Percentiles rank a stretch among this genome's conserved stretches.
phyloP scores from a whole-genome alignment of 1,140 invertebrate genomes.

The Drosophila suzukii region DNA sequence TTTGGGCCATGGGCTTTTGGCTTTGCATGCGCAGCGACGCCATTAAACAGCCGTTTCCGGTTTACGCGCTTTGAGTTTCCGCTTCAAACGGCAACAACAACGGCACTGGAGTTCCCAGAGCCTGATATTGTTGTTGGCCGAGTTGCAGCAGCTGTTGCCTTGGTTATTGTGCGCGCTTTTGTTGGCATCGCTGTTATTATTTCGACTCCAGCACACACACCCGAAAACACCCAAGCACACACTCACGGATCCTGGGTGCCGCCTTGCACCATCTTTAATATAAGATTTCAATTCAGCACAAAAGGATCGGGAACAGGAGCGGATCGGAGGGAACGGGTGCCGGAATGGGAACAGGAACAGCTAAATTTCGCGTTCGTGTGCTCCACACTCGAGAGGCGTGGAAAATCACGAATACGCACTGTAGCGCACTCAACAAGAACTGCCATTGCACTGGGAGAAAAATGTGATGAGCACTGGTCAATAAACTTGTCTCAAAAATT shows the following conservation, averaged over 20 bases:
- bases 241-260: conserved; percentile 31
- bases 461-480: background rate
- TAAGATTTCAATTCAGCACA: conserved; percentile 78
- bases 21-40: conserved; percentile 75
- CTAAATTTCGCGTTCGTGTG: conserved; percentile 58
- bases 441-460: conserved; percentile 18
- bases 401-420: conserved; percentile 50
- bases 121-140: conserved; percentile 71
- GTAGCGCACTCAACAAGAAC: conserved; percentile 30
- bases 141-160: conserved; percentile 75
- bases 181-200: conserved; percentile 76
- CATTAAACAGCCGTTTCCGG: conserved; percentile 82
- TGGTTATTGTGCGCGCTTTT: conserved; percentile 77
- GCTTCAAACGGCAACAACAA: conserved; percentile 72
- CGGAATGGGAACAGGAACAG: conserved; percentile 8
- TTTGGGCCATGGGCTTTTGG: conserved; percentile 23
- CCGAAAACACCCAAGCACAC: conserved; percentile 56
- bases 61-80: conserved; percentile 83
- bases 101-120: conserved; percentile 24
- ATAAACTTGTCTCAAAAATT: background rate
- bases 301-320: conserved; percentile 36
- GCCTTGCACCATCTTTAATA: conserved; percentile 78
- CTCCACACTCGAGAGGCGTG: conserved; percentile 27
- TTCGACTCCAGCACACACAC: conserved; percentile 50
- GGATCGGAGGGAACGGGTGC: background rate